Evolutionary conservation across 2,888 invertebrate genomes (phyloP).

Genomic region (Lycia hirtaria): DNA sequence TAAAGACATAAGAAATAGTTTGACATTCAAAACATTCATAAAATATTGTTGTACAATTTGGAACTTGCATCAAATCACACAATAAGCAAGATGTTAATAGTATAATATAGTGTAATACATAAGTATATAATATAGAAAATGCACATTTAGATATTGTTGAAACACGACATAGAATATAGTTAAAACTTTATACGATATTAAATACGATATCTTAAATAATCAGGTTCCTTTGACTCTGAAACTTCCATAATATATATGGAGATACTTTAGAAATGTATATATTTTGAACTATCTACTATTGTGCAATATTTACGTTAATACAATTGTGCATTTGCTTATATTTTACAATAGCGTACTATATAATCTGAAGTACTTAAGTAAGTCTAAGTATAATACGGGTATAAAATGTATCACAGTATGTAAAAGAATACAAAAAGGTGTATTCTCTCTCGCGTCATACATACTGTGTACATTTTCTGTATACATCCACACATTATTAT

Average conservation of each 20-base stretch:
- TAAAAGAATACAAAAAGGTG: constrained; percentile 59
- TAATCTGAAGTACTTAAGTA: no score
- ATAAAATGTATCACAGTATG: constrained; percentile 66
- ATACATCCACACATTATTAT: background rate
- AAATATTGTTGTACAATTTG: constrained; percentile 32
- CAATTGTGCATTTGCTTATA: constrained; percentile 18
- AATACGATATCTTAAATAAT: constrained; percentile 56
- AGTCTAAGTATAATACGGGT: no score
- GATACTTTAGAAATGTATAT: background rate
- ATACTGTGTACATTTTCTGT: constrained; percentile 60
- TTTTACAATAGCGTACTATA: constrained; percentile 2
- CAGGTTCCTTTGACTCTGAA: constrained; percentile 77
- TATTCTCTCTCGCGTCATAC: constrained; percentile 79
- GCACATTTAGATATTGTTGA: constrained; percentile 26
- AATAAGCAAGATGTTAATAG: constrained; percentile 13
- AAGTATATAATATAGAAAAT: constrained; percentile 17
- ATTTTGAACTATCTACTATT: constrained; percentile 29
- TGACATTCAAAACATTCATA: background rate
- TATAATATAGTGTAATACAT: constrained; percentile 24
- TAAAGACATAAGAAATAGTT: background rate
- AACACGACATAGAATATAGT: constrained; percentile 52
- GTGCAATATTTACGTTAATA: constrained; percentile 27
- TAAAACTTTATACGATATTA: constrained; percentile 22
- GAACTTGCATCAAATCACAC: constrained; percentile 72
- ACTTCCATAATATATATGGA: constrained; percentile 17